Base-by-base conservation (phyloP, 2,797 vertebrate species). In the Distichodus sexfasciatus region DNA sequence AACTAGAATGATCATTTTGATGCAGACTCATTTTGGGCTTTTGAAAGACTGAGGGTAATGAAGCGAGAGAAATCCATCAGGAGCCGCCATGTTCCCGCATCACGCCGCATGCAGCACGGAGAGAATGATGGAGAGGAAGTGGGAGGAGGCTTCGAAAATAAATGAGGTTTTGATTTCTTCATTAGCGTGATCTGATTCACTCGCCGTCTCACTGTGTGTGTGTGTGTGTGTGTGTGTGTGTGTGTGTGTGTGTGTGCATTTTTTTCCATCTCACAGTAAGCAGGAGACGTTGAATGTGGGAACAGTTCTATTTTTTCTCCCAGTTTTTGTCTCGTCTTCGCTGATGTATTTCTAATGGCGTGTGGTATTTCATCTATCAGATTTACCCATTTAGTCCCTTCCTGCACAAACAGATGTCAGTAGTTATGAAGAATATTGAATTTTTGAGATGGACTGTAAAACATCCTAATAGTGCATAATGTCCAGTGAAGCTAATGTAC, bases 31-130 rank as follows among this genome's bases (percentile, higher is more conserved):
- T 66, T 77, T 79, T 62, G 61, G 58, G 61, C 3, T 75, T 78
- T 77, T 76, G 80, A 82, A 83, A 82, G 80, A 79, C 76, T 63
- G 77, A 24, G 64, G 74, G 72, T 87, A 90, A 87, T 87, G 87
- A 86, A 86, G 85, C 80, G 55, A 47, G 55, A 77, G 71, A 76
- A 82, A 81, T 85, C 83, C 75, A 78, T 87, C 83, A 74, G 81
- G 71, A 73, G 66, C 67, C 67, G 70, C 65, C 80, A 75, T 84
- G 87, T 86, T 83, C 43, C 74, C 71, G 78, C 80, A 83, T 84
- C 81, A 81, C 76, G 28, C 15, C 31, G 53, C 36, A 26, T 71
- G 31, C 74, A 75, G 26, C 7, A 14, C 17, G 70, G 73, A 70
- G 44, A 44, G 67, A 76, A 72, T 66, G 71, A 71, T 40, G 71